These are phyloP conservation scores for Microctonus aethiopoides DNA, from an alignment of 2,888 invertebrate genomes.

Conservation along the genomic window DNA sequence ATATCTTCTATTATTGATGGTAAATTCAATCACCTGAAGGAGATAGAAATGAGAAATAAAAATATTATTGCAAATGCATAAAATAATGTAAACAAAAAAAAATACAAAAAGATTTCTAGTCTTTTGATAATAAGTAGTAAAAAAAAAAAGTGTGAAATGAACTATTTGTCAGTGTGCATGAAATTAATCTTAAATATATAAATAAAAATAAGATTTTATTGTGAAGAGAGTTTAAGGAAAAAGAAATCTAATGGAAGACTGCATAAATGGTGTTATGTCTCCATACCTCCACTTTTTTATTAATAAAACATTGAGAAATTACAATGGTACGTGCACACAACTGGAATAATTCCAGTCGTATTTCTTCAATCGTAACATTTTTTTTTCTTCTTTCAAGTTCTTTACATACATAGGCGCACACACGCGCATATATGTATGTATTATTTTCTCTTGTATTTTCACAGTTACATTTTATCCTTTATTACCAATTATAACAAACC, in stretches of 20 bases:
- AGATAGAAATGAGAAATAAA: slow-evolving; percentile 9
- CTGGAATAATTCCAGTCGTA: slow-evolving; percentile 11
- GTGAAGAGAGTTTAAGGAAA: slow-evolving; percentile 12
- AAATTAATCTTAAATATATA: too few relatives aligned
- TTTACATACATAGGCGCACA: neutral
- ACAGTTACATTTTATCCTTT: neutral
- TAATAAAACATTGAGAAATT: slow-evolving; percentile 65
- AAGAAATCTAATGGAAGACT: slow-evolving; percentile 14
- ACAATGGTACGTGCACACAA: slow-evolving; percentile 45
- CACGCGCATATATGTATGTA: neutral
- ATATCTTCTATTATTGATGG: neutral
- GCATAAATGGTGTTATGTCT: slow-evolving; percentile 22
- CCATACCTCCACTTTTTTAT: slow-evolving; percentile 51
- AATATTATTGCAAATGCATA: slow-evolving; percentile 1
- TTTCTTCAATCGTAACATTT: slow-evolving; percentile 30
- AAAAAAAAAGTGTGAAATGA: slow-evolving; percentile 23
- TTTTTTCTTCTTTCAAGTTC: neutral
- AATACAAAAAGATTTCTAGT: slow-evolving; percentile 39
- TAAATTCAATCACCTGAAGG: neutral
- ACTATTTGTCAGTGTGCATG: neutral
- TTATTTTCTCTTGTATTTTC: neutral
- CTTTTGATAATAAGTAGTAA: slow-evolving; percentile 42
- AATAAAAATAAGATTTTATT: slow-evolving; percentile 22
- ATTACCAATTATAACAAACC: neutral
- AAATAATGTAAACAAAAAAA: slow-evolving; percentile 19